Conservation (phyloP, 2,113 vertebrate genomes). For the Lampris megalopsis region DNA sequence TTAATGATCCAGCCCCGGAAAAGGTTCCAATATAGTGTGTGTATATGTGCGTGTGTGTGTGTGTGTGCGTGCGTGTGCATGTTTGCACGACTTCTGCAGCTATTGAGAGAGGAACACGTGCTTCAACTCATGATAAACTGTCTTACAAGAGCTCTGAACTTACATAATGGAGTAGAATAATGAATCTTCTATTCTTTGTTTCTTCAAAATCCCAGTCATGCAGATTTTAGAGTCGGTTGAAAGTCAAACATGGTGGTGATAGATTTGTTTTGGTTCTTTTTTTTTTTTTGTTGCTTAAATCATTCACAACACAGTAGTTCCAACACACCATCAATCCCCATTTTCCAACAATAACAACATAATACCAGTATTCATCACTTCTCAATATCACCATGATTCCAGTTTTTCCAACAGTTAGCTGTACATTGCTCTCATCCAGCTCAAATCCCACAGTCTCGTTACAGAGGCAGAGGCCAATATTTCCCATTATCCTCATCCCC, state of each 20-base stretch:
- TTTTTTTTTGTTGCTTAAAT: neutral
- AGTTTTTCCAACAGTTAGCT: constrained; percentile 52
- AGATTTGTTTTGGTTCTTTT: constrained; percentile 3
- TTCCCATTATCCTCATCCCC: constrained; percentile 70
- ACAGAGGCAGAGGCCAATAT: constrained; percentile 62
- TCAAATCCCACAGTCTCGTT: constrained; percentile 67
- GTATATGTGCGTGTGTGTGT: constrained; percentile 3
- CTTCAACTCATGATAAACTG: constrained; percentile 50
- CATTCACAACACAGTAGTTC: constrained; percentile 17
- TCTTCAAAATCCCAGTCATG: neutral
- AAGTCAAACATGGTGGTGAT: constrained; percentile 8
- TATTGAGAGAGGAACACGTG: constrained; percentile 19
- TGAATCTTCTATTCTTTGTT: neutral
- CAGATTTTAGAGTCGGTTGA: neutral
- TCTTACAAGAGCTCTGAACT: constrained; percentile 21
- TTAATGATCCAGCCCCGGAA: constrained; percentile 19
- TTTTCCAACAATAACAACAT: constrained; percentile 50
- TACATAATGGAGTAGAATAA: constrained; percentile 28
- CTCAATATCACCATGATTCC: constrained; percentile 47
- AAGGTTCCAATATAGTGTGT: constrained; percentile 4
- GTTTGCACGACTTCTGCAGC: neutral
- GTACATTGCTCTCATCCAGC: constrained; percentile 43
- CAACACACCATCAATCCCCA: constrained; percentile 25
- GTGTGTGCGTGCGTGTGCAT: neutral
- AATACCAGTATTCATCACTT: constrained; percentile 47